Conservation (phyloP, 1,140 invertebrate species). For the Branchinecta lynchi region DNA sequence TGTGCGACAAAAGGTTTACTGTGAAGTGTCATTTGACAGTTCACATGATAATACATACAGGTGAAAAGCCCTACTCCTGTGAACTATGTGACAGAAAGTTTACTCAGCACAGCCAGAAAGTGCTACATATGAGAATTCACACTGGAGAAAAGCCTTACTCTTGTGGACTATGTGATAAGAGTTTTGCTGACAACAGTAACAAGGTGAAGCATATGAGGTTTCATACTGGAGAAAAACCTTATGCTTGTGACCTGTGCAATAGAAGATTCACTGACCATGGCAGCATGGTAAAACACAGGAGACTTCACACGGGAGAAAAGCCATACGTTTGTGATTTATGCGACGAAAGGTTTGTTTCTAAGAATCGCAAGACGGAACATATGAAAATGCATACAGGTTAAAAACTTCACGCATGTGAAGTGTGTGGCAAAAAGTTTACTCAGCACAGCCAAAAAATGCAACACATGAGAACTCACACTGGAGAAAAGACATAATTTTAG, state of each 20-base stretch:
- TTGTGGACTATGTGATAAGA: constrained; percentile 12
- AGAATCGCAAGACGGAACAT: neutral
- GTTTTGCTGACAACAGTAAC: neutral
- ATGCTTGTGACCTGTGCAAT: constrained; percentile 83
- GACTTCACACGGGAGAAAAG: constrained; percentile 82
- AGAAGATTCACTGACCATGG: constrained; percentile 92
- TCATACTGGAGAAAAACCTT: constrained; percentile 91
- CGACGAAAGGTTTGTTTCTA: constrained; percentile 32
- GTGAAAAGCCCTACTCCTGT: neutral
- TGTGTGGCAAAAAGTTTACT: neutral
- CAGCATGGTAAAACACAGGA: constrained; percentile 80
- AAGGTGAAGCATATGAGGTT: constrained; percentile 90
- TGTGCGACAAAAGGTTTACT: constrained; percentile 10
- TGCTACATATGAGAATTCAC: constrained; percentile 8
- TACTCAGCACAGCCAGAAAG: neutral
- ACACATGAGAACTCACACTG: constrained; percentile 89
- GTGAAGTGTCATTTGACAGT: too few relatives aligned
- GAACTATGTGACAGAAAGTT: neutral
- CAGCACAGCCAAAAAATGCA: constrained; percentile 29
- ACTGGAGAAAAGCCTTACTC: constrained; percentile 11
- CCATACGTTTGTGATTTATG: constrained; percentile 82
- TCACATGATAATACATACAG: neutral
- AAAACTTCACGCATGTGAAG: neutral
- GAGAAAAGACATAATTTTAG: constrained; percentile 73
- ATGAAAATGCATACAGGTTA: neutral